phyloP scores from a whole-genome alignment of 2,888 invertebrate species.

The Apamea sordens region DNA sequence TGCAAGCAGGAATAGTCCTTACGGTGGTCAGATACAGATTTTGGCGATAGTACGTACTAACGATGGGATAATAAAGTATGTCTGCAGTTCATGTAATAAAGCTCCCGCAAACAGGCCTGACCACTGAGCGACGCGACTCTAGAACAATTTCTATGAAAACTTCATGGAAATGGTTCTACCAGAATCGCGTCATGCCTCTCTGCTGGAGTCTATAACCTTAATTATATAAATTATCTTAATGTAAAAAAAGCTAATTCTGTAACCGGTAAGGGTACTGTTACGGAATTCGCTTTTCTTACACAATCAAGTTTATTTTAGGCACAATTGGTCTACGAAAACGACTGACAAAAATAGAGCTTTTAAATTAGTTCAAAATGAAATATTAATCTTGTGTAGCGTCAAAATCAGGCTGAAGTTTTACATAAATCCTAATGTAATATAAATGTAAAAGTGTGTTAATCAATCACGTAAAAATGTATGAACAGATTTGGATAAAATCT shows the following conservation, averaged over 20 bases:
- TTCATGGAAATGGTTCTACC: background rate
- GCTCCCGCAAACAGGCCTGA: no score
- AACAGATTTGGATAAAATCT: background rate
- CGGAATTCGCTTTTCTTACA: background rate
- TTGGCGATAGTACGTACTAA: background rate
- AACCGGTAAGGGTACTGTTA: background rate
- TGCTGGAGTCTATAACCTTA: background rate
- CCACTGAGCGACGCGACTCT: background rate
- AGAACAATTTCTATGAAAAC: background rate
- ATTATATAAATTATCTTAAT: background rate
- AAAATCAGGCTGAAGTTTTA: background rate
- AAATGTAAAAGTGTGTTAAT: background rate
- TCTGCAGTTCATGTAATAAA: background rate
- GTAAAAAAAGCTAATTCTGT: background rate
- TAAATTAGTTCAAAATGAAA: background rate
- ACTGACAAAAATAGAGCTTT: background rate
- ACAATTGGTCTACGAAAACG: no score
- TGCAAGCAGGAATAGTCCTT: no score
- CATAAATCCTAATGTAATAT: background rate
- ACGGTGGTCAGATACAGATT: no score
- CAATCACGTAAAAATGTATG: background rate
- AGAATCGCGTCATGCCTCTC: background rate
- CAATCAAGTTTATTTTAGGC: slow-evolving; percentile 3
- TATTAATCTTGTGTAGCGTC: no score
- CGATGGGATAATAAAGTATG: background rate